These are phyloP conservation scores for Megaleporinus macrocephalus DNA, from an alignment of 2,113 vertebrate species.

Conservation along the genomic window DNA sequence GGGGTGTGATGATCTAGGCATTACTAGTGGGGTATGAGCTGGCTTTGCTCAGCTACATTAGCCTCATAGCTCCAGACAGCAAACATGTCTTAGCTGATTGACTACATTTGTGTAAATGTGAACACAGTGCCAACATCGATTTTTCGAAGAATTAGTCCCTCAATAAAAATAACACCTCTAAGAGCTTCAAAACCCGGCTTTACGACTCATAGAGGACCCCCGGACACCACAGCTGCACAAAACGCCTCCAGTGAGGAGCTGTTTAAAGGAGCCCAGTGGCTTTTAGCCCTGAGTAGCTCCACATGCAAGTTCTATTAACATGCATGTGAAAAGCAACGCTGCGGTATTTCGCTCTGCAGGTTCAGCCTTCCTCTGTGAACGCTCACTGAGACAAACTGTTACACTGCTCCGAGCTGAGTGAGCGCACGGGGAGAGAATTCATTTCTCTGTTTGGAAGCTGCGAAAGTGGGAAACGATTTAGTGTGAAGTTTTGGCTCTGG, in stretches of 20 bases:
- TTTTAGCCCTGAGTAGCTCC: slow-evolving; percentile 51
- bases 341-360: slow-evolving; percentile 55
- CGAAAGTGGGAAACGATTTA: slow-evolving; percentile 66
- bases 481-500: slow-evolving; percentile 56
- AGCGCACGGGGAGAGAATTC: slow-evolving; percentile 51
- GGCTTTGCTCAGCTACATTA: too few species aligned
- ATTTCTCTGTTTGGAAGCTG: slow-evolving; percentile 67
- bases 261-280: not conserved
- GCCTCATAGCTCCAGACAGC: too few species aligned
- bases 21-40: too few species aligned
- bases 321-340: slow-evolving; percentile 66
- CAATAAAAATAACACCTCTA: too few species aligned
- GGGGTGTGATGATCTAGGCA: too few species aligned
- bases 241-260: not conserved
- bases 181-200: too few species aligned
- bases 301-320: slow-evolving; percentile 62
- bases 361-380: slow-evolving; percentile 49
- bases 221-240: not conserved
- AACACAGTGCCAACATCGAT: too few species aligned
- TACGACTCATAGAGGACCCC: not conserved
- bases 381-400: slow-evolving; percentile 46
- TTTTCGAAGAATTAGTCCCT: not conserved
- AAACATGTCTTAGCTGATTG: too few species aligned
- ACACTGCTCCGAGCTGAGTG: slow-evolving; percentile 55
- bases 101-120: too few species aligned